Evolutionary conservation across 2,797 vertebrate species (phyloP), one percentile per base, ranked within the genome.

Genomic region (Poeciliopsis paucimaculata): DNA sequence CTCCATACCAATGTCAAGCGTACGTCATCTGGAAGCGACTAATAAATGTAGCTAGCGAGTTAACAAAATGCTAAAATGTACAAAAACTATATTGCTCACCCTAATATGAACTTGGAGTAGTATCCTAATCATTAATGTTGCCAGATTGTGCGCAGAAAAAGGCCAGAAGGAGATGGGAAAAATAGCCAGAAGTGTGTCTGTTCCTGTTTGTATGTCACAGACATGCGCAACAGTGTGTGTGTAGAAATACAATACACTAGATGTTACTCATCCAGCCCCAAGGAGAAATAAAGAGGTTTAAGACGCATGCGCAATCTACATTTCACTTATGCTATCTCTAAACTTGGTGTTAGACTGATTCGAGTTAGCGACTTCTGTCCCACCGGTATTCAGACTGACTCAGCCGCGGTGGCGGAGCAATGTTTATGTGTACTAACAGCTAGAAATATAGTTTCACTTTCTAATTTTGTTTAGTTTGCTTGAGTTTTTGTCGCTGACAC

Each of bases 1-100:
- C 81, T 55, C 70, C 80, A 87, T 77, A 78, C 88, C 90, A 94
- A 95, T 88, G 95, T 95, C 94, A 94, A 87, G 89, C 1, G 7
- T 16, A 1, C 87, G 92, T 93, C 90, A 91, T 1, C 66, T 77
- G 70, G 18, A 79, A 0, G 91, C 91, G 93, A 90, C 92, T 20
- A 20, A 15, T 39, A 4, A 39, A n/a, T 71, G 18, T 43, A 53
- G n/a, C 46, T 23, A 62, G n/a, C 43, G 2, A 51, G 2, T n/a
- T 23, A 3, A 53, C 15, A 26, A 28, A 45, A 71, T 1, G 64
- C 18, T 49, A 6, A 9, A 20, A 28, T 3, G 13, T 39, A 49
- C 1, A 47, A 49, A 62, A 16, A 45, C 15, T 34, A 64, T 12
- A 41, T 31, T 23, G 5, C 9, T 46, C 4, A 20, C 68, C 68